Evolutionary conservation across 2,888 invertebrate genomes (phyloP), one percentile per base, ranked within the genome.

Genomic region (Colletes collaris): DNA sequence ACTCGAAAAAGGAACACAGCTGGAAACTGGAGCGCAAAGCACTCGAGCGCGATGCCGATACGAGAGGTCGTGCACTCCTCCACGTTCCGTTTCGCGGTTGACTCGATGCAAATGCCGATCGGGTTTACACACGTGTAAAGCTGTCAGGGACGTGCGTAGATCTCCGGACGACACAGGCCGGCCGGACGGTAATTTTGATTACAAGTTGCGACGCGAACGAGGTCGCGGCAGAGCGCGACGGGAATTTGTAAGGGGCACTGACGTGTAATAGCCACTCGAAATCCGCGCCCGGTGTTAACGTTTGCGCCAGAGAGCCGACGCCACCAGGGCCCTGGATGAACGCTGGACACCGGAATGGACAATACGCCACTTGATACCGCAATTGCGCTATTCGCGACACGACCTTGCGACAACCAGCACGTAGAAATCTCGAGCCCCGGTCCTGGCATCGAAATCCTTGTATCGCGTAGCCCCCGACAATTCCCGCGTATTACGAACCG

Each of bases 241-340:
- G 65, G 79, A 72, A 77, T 75, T 76, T 73, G 76, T 70, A 77
- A 75, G 76, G 72, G 75, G 65, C 63, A 81, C 66, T 74, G 75
- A 75, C 83, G 84, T 84, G 89, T 88, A 86, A 89, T 88, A 85
- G 87, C 85, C 87, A 75, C 72, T 77, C 83, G 81, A 81, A 88
- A 89, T 86, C 84, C 83, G 81, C 81, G 84, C 72, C 4, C 77
- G 79, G 81, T 79, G 86, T 86, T 84, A 84, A 86, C 85, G 84
- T 79, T 82, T 76, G 63, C 82, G 72, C 75, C 65, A 55, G 40
- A 62, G 19, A 59, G 16, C 58, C 56, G 59, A 69, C 71, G 70
- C 63, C 72, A 65, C 63, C 53, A 59, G 58, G 55, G 56, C 78
- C 70, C 53, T 13, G 27, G 55, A 62, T 64, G 64, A 75, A 67